Evolutionary conservation across 2,797 vertebrate species (phyloP), one percentile per base, ranked within the genome.

Genomic region (Sebastes melanostomus): DNA sequence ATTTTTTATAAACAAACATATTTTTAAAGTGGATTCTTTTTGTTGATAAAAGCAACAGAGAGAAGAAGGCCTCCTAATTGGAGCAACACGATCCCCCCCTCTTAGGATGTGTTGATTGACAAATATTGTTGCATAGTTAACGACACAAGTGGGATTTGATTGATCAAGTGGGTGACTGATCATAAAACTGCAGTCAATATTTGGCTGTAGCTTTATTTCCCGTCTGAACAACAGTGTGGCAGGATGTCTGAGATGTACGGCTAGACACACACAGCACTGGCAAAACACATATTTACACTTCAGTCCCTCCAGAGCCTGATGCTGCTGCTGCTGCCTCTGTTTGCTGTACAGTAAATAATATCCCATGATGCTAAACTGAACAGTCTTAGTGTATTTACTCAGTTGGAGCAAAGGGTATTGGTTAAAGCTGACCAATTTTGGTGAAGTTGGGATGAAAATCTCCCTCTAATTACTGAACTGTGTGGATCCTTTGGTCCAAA

Each of bases 61-160:
- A 83, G 14, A 7, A 73, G 18, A 54, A 70, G 9, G 16, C 18
- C n/a, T 46, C 29, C 60, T 36, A 1, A 77, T 75, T 81, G 24
- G 61, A 81, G 32, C 58, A 25, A 79, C 77, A 34, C 67, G 86
- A 20, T 75, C 54, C 60, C 14, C 14, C 25, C 74, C 55, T 83
- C 84, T 81, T 80, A 70, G 83, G 86, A 77, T 80, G 88, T 85
- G 88, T 85, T 86, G 87, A 90, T 92, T 94, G 87, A 92, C 90
- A 95, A 95, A 96, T 94, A 95, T 91, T 95, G 94, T 94, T 91
- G 85, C 86, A 90, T 87, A 91, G 83, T 86, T 93, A 92, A 93
- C 90, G 88, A 88, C 89, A 92, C 91, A 93, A 89, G 90, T 90
- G 91, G 93, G 88, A 95, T 94, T 93, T 87, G 92, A 95, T 95